Evolutionary conservation across 2,797 vertebrate genomes (phyloP).

Genomic region (Darevskia mixta): DNA sequence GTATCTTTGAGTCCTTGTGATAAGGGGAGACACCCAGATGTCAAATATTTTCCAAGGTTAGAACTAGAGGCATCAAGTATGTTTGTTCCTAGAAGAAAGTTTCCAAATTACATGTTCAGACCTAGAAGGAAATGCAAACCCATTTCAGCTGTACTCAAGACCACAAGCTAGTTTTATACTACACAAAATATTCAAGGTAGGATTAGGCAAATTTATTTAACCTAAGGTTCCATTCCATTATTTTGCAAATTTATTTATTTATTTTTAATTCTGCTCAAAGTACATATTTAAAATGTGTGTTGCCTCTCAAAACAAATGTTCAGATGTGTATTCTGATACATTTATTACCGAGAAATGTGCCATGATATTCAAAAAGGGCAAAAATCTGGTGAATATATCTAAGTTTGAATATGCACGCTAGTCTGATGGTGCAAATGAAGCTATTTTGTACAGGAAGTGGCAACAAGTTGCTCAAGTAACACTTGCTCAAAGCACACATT

Average conservation of each 20-base stretch:
- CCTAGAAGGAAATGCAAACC: too few relatives aligned
- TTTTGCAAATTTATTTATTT: background rate
- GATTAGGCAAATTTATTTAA: background rate
- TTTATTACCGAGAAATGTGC: background rate
- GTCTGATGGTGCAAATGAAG: background rate
- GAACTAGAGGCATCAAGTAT: background rate
- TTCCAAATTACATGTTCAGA: background rate
- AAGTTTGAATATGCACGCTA: background rate
- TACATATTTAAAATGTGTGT: background rate
- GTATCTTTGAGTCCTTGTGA: constrained; percentile 5
- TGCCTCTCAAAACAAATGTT: background rate
- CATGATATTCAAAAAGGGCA: background rate
- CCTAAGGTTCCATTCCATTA: background rate
- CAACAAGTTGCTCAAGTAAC: background rate
- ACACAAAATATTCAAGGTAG: background rate
- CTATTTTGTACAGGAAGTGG: background rate
- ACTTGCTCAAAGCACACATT: background rate
- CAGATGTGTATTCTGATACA: background rate
- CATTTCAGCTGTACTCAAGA: background rate
- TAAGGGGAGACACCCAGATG: constrained; percentile 11
- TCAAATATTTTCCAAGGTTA: constrained; percentile 1
- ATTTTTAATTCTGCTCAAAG: background rate
- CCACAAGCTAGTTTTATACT: background rate
- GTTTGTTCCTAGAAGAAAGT: constrained; percentile 35
- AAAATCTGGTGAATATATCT: background rate